Evolutionary conservation across 1,140 invertebrate species (phyloP), one percentile per base, ranked within the genome.

Genomic region (Drusus annulatus): DNA sequence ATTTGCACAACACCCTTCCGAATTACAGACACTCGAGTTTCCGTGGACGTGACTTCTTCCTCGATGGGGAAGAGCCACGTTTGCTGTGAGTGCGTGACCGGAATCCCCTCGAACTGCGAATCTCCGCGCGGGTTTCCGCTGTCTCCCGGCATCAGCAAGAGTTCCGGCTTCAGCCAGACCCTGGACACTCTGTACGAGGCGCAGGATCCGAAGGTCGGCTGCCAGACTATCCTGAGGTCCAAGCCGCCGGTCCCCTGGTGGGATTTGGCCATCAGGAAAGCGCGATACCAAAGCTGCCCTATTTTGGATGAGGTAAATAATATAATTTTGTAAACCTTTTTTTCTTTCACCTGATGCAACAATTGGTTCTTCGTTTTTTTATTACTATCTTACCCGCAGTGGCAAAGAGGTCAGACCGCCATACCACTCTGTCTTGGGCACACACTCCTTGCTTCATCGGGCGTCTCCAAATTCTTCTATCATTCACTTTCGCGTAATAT

Each of bases 211-310:
- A 92, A 92, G 86, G 88, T 92, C 51, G 91, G 91, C 28, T 92
- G 91, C 79, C 91, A 92, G 85, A 92, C 91, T 1, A 92, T 91
- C n/a, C 83, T 92, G 45, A 85, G 91, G 50, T 89, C 91, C 3
- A 91, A 92, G 78, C 92, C 92, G 19, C 89, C 92, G 62, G 92
- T 96, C 56, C 95, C 95, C 0, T 96, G 95, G 95, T 96, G 95
- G 93, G 95, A 96, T 87, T 86, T 96, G 65, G 95, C 95, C 19
- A 95, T 95, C 15, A 93, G 92, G 80, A 92, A 93, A 76, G 93
- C 91, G 76, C 90, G 94, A 78, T 93, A 94, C 62, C 91, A 93
- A 79, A 94, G 93, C 84, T 95, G 94, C 85, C 94, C 94, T 36
- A 91, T 92, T 78, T 88, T 93, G 68, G 91, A 90, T 85, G 89